Percentiles rank a stretch among this genome's conserved stretches.
These are phyloP conservation scores for Dasysyrphus tricinctus DNA, from an alignment of 2,888 invertebrate genomes.

Conservation along the genomic window DNA sequence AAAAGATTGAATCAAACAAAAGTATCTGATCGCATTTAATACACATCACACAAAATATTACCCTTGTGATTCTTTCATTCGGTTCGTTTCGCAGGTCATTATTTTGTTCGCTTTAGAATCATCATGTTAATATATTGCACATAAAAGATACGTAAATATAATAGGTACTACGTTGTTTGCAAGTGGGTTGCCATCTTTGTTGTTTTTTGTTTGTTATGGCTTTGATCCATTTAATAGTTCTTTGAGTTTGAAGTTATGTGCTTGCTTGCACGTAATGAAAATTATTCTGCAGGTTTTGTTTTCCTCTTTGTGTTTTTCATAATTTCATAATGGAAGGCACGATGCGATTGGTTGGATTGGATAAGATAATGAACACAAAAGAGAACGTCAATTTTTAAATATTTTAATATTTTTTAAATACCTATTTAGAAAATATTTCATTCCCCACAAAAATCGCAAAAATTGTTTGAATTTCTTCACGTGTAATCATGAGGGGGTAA, in stretches of 20 bases:
- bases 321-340: too few relatives aligned
- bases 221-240: not conserved
- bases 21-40: not conserved
- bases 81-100: not conserved
- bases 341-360: too few relatives aligned
- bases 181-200: not conserved
- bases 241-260: not conserved
- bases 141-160: not conserved
- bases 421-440: too few relatives aligned
- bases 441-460: too few relatives aligned
- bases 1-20: not conserved
- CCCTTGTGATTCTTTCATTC: not conserved
- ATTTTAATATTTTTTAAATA: too few relatives aligned
- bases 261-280: too few relatives aligned
- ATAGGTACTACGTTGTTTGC: not conserved
- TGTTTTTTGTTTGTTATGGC: not conserved
- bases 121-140: not conserved
- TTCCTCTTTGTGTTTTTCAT: too few relatives aligned
- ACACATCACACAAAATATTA: not conserved
- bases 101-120: not conserved
- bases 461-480: too few relatives aligned
- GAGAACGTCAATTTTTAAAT: too few relatives aligned
- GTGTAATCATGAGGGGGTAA: too few relatives aligned
- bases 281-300: too few relatives aligned
- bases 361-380: too few relatives aligned